Evolutionary conservation across 2,797 vertebrate species (phyloP).

Genomic region (Serranus cabrilla): DNA sequence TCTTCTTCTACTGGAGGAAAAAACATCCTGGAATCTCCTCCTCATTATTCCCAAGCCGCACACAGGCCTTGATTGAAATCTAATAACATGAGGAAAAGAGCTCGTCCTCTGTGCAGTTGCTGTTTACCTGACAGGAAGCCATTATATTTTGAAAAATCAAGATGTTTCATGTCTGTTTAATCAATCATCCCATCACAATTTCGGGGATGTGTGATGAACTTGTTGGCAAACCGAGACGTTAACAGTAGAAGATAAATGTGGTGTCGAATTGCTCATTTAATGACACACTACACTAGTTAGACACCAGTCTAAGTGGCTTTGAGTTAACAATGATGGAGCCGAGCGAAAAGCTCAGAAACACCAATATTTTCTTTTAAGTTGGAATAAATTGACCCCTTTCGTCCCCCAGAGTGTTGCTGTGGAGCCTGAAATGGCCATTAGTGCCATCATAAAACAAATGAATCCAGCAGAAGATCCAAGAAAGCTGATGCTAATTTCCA

Average conservation of each 20-base stretch:
- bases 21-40: constrained; percentile 11
- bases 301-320: constrained; percentile 28
- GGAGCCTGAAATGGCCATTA: constrained; percentile 54
- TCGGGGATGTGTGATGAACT: constrained; percentile 6
- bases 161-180: constrained; percentile 17
- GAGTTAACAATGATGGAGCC: constrained; percentile 39
- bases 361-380: constrained; percentile 42
- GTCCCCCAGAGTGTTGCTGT: constrained; percentile 35
- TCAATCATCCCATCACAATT: constrained; percentile 16
- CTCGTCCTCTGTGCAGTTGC: background rate
- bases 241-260: constrained; percentile 19
- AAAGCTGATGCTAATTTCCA: constrained; percentile 60
- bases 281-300: constrained; percentile 26
- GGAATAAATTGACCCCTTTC: constrained; percentile 66
- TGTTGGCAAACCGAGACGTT: constrained; percentile 1
- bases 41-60: constrained; percentile 15
- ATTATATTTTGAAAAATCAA: constrained; percentile 6
- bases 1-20: constrained; percentile 27
- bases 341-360: constrained; percentile 29
- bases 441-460: constrained; percentile 52
- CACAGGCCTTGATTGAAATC: constrained; percentile 23
- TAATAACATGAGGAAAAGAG: constrained; percentile 24
- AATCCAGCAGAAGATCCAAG: constrained; percentile 44
- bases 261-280: constrained; percentile 5
- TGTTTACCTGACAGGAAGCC: constrained; percentile 10